Conservation (phyloP, 2,888 invertebrate species). For the Himalopsyche japonica region DNA sequence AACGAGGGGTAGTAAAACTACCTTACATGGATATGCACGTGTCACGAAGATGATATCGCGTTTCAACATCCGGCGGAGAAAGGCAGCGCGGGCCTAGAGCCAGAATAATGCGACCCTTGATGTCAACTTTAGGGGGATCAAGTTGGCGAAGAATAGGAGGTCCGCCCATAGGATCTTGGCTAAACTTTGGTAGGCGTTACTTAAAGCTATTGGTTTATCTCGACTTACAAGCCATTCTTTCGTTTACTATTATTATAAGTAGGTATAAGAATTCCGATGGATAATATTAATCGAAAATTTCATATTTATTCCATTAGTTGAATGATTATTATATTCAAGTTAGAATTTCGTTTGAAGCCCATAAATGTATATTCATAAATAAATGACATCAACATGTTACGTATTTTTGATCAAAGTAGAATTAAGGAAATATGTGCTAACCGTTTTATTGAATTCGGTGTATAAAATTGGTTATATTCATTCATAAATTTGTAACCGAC, state of each 20-base stretch:
- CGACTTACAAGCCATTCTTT: background rate
- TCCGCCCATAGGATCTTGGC: background rate
- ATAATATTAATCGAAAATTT: no score
- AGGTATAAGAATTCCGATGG: background rate
- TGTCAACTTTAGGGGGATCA: background rate
- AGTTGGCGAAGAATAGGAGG: background rate
- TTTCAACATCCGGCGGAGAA: slow-evolving; percentile 35
- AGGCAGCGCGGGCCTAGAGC: slow-evolving; percentile 14
- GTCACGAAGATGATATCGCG: slow-evolving; percentile 21
- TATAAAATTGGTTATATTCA: no score
- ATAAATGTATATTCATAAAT: no score
- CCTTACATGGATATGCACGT: slow-evolving; percentile 24
- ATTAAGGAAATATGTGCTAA: no score
- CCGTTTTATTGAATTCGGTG: no score
- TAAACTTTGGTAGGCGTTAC: background rate
- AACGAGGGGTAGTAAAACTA: background rate
- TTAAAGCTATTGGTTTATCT: background rate
- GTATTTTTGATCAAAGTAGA: no score
- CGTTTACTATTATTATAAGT: no score
- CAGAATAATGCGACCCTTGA: background rate
- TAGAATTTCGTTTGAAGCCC: no score
- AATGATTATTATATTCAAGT: no score
- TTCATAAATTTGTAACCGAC: no score
- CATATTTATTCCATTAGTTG: no score
- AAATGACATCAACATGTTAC: no score